These are phyloP conservation scores for Zaprionus ornatus DNA, from an alignment of 1,140 invertebrate genomes.

Conservation along the genomic window DNA sequence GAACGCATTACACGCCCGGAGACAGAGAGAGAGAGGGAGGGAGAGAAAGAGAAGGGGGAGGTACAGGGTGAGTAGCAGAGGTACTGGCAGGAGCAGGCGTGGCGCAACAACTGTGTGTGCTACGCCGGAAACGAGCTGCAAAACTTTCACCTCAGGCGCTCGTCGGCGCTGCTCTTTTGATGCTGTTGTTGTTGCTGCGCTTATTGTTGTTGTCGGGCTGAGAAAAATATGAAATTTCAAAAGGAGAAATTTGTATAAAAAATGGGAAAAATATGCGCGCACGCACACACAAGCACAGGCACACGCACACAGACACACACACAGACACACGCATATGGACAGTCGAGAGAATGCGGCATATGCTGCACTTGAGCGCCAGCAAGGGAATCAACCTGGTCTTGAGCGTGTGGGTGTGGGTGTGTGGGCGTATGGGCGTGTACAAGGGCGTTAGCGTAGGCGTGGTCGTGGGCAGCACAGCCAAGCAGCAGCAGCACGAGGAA, in stretches of 20 bases:
- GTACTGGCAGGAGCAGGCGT: neutral
- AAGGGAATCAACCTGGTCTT: neutral
- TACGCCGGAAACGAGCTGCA: constrained; percentile 76
- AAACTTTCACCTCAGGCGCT: constrained; percentile 74
- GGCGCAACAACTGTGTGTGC: constrained; percentile 18
- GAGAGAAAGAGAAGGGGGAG: neutral
- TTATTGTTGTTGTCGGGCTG: constrained; percentile 19
- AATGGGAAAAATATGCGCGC: constrained; percentile 67
- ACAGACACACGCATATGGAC: neutral
- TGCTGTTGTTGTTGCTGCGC: constrained; percentile 22
- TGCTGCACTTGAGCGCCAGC: constrained; percentile 61
- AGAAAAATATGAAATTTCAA: constrained; percentile 73
- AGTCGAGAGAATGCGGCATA: constrained; percentile 37
- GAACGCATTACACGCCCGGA: constrained; percentile 66
- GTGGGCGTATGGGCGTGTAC: neutral
- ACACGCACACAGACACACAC: neutral
- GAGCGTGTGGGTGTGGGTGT: neutral
- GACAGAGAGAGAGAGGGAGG: neutral
- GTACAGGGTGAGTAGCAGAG: too few species aligned
- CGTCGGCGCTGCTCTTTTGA: constrained; percentile 30
- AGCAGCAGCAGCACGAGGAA: constrained; percentile 6
- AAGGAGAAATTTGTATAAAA: constrained; percentile 67
- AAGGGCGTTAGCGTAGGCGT: neutral
- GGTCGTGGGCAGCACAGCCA: neutral
- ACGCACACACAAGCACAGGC: constrained; percentile 36